Conservation (phyloP, 2,113 vertebrate species). For the Oreochromis spilurus region DNA sequence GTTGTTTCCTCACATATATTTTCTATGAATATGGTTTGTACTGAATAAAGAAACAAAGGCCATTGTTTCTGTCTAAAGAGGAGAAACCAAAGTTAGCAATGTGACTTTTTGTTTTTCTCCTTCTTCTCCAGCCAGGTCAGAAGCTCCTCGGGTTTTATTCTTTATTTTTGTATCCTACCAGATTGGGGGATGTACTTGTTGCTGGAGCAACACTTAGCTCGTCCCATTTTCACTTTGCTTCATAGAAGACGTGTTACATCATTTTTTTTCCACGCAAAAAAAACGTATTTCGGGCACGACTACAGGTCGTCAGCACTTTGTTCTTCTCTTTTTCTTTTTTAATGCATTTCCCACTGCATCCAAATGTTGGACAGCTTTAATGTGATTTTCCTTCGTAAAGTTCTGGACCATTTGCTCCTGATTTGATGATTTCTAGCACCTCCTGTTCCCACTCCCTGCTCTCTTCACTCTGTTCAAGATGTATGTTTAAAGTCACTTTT, state of each 20-base stretch:
- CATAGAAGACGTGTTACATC: not conserved
- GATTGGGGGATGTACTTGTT: not conserved
- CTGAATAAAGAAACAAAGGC: not conserved
- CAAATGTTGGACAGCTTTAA: slow-evolving; percentile 11
- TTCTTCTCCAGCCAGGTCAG: not conserved
- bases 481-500: not conserved
- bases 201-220: not conserved
- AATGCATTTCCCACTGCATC: slow-evolving; percentile 5
- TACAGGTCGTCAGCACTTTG: not conserved
- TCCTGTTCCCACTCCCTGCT: not conserved
- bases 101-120: not conserved
- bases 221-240: not conserved
- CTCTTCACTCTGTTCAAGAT: not conserved
- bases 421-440: slow-evolving; percentile 24
- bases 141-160: not conserved
- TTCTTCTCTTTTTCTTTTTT: not conserved
- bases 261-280: not conserved
- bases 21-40: not conserved
- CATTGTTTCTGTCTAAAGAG: not conserved
- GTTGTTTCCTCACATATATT: not conserved
- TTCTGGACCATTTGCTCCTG: slow-evolving; percentile 43
- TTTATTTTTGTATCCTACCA: not conserved
- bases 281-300: slow-evolving; percentile 32
- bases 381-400: slow-evolving; percentile 24
- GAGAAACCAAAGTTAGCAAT: not conserved